phyloP scores from a whole-genome alignment of 2,113 vertebrate species.

The Neodontobutis hainanensis region DNA sequence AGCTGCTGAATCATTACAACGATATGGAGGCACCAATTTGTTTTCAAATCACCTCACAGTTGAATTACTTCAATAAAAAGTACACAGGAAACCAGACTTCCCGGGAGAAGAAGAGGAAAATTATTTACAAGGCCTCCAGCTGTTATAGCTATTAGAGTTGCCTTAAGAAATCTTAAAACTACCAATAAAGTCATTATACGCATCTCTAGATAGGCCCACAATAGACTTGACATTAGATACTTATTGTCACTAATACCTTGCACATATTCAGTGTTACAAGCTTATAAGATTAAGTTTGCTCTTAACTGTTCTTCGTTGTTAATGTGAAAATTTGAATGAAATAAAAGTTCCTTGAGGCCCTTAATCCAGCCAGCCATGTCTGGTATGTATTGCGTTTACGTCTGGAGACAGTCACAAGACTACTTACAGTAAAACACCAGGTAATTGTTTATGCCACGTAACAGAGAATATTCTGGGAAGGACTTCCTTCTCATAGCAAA shows the following conservation, averaged over 20 bases:
- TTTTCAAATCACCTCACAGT: not conserved
- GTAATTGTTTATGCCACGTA: not conserved
- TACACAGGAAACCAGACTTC: not conserved
- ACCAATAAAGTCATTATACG: not conserved
- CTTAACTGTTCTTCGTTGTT: too few species aligned
- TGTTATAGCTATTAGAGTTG: conserved; percentile 1
- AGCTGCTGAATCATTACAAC: not conserved
- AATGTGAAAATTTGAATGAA: too few species aligned
- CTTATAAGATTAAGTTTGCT: too few species aligned
- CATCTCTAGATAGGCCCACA: not conserved
- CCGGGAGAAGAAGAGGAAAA: not conserved
- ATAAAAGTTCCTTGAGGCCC: too few species aligned
- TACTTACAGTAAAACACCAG: not conserved
- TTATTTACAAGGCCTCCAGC: not conserved
- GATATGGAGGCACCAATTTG: not conserved
- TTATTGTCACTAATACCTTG: too few species aligned
- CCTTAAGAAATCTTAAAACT: not conserved
- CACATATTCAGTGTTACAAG: too few species aligned
- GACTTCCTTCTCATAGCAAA: conserved; percentile 35
- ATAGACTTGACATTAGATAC: too few species aligned
- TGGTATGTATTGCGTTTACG: not conserved
- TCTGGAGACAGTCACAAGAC: not conserved
- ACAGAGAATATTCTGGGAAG: conserved; percentile 37
- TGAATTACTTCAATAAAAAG: not conserved
- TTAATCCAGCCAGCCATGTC: not conserved